phyloP scores from a whole-genome alignment of 35 echinoderm and acorn worm species.

The Patiria miniata region DNA sequence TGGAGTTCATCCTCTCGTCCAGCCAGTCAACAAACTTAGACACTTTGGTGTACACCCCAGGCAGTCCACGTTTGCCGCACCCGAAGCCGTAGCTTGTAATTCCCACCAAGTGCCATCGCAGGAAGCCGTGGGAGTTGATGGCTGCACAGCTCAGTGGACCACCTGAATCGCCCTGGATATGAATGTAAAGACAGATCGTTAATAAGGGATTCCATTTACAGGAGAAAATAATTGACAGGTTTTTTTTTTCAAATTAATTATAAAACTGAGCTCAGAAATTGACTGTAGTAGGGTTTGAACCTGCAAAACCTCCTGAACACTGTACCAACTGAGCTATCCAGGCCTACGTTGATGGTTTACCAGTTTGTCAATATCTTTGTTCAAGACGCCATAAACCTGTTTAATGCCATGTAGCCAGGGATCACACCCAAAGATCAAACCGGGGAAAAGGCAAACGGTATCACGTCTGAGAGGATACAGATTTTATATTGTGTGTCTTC shows the following conservation, averaged over 20 bases:
- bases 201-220: neutral
- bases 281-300: neutral
- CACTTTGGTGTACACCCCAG: slow-evolving; percentile 59
- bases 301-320: neutral
- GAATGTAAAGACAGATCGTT: neutral
- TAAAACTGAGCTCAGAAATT: neutral
- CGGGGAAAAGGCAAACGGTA: too few relatives aligned
- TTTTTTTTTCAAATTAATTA: neutral
- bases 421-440: too few relatives aligned
- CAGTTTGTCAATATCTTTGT: too few relatives aligned
- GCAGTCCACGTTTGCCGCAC: neutral
- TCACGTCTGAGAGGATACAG: too few relatives aligned
- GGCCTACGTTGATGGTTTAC: neutral
- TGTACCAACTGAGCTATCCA: too few relatives aligned
- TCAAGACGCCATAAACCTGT: too few relatives aligned
- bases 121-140: too few relatives aligned
- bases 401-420: too few relatives aligned
- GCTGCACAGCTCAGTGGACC: slow-evolving; percentile 48
- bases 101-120: slow-evolving; percentile 38
- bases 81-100: slow-evolving; percentile 40
- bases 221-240: neutral
- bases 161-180: slow-evolving; percentile 64
- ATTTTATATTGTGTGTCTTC: too few relatives aligned
- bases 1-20: neutral
- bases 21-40: slow-evolving; percentile 44